Evolutionary conservation across 2,113 vertebrate genomes (phyloP), one percentile per base, ranked within the genome.

Genomic region (Notothenia rossii): DNA sequence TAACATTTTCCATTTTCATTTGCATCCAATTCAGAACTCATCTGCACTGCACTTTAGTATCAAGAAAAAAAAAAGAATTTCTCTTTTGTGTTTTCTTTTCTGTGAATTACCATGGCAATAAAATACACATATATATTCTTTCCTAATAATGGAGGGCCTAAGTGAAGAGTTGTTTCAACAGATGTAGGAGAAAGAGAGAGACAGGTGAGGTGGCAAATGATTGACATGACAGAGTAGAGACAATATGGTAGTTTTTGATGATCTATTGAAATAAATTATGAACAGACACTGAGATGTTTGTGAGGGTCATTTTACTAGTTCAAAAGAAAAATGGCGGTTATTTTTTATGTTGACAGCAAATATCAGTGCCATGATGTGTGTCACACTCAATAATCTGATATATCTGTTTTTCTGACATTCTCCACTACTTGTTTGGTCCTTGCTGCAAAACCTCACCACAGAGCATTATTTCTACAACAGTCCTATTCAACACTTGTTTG

Each of bases 1-100:
- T 75, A 80, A 78, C 77, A 86, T 89, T 91, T 88, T 91, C 84
- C 85, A 89, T 92, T 88, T 92, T 89, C 89, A 91, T 93, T 88
- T 90, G 64, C 79, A 77, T 81, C 70, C 81, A 85, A 86, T 90
- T 88, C 83, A 62, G 67, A 85, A 88, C 72, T 86, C 74, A 91
- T 89, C 75, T 83, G 61, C 46, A 49, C 84, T 69, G 82, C 82
- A 93, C 88, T 90, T 87, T 69, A 48, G 33, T 49, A 75, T 70
- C 58, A 55, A 63, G 22, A 60, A 40, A 1, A 60, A 77, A 79
- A 79, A 85, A 78, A 86, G 2, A 84, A 75, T 72, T 75, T 72
- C 33, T 77, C 76, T 61, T 86, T 77, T 73, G 58, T 85, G 78
- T 85, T 88, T 76, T 85, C 71, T 84, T 86, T 79, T 54, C 66